phyloP scores from a whole-genome alignment of 2,888 invertebrate genomes.

The Conistra vaccinii region DNA sequence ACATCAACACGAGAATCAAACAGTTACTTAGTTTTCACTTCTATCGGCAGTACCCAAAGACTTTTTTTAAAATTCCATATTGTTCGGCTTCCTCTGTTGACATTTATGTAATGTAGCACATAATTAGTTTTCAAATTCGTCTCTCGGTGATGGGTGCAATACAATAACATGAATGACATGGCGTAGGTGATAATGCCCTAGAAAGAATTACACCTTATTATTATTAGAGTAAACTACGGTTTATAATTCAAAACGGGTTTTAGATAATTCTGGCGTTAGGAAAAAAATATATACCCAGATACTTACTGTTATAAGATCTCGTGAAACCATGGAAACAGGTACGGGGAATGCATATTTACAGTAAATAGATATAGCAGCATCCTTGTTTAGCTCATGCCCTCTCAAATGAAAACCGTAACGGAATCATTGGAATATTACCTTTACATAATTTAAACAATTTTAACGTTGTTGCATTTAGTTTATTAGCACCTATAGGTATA shows the following conservation, averaged over 20 bases:
- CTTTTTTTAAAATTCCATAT: too few species aligned
- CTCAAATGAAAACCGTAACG: conserved; percentile 45
- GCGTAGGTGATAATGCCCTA: too few species aligned
- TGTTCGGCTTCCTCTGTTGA: too few species aligned
- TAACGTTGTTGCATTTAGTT: neutral
- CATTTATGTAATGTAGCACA: too few species aligned
- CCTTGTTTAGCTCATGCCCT: conserved; percentile 51
- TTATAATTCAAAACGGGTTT: neutral
- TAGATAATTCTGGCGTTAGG: neutral
- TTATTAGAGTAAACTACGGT: neutral
- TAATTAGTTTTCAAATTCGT: too few species aligned
- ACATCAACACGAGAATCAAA: too few species aligned
- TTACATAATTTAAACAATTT: conserved; percentile 18
- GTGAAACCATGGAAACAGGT: conserved; percentile 50
- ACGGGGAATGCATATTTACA: conserved; percentile 52
- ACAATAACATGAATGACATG: neutral
- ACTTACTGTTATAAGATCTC: neutral
- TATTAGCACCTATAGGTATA: neutral
- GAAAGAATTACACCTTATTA: neutral
- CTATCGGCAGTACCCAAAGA: too few species aligned
- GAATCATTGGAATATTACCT: conserved; percentile 52
- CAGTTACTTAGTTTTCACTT: too few species aligned
- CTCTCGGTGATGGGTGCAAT: neutral
- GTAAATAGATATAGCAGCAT: conserved; percentile 58
- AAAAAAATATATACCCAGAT: neutral